Percentiles rank a stretch among this genome's conserved stretches.
Conservation (phyloP, 1,140 invertebrate genomes). For the Druon quercuslanigerum region DNA sequence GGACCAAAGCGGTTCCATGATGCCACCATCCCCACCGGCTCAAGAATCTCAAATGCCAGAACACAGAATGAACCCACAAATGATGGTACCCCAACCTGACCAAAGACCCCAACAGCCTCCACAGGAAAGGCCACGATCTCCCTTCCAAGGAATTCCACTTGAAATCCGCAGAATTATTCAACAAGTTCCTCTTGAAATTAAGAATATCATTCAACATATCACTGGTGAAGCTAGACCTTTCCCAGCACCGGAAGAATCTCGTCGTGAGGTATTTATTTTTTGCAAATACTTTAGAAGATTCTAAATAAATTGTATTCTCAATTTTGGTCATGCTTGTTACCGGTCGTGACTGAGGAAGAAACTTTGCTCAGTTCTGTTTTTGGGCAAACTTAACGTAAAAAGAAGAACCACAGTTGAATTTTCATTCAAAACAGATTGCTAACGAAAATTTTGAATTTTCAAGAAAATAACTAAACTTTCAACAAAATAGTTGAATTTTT, state of each 20-base stretch:
- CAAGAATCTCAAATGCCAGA: constrained; percentile 59
- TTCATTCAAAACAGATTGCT: too few species aligned
- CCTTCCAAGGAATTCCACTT: constrained; percentile 67
- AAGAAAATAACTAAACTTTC: too few species aligned
- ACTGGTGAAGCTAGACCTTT: constrained; percentile 61
- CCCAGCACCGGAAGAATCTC: constrained; percentile 61
- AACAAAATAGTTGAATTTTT: too few species aligned
- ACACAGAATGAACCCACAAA: constrained; percentile 56
- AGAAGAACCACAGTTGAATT: too few species aligned
- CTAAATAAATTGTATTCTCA: background rate
- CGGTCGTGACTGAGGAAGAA: too few species aligned
- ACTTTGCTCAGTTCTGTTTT: too few species aligned
- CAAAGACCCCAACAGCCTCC: constrained; percentile 53
- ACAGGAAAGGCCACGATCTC: constrained; percentile 59
- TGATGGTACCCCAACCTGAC: constrained; percentile 62
- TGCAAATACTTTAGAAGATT: constrained; percentile 20
- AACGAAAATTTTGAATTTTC: too few species aligned
- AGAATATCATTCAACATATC: constrained; percentile 69
- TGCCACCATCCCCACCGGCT: constrained; percentile 59
- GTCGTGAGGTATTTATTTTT: constrained; percentile 61
- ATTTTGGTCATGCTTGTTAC: too few species aligned
- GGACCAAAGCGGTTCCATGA: constrained; percentile 62
- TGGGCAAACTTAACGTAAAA: too few species aligned
- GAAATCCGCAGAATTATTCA: constrained; percentile 69
- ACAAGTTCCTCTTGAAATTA: constrained; percentile 67